phyloP scores from a whole-genome alignment of 2,113 vertebrate genomes.

The Pachyramphus minor region DNA sequence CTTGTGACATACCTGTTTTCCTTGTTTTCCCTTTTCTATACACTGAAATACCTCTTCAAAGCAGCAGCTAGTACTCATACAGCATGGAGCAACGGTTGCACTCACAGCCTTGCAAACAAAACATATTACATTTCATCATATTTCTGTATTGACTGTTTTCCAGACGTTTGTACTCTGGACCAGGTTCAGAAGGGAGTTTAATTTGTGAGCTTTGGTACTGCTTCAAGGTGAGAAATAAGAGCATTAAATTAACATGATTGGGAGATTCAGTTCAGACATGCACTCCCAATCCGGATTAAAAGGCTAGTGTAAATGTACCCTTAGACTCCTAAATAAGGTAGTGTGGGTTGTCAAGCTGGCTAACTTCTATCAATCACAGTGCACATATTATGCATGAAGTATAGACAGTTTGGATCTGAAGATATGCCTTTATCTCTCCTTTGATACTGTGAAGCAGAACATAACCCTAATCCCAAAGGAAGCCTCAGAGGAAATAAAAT shows the following conservation, averaged over 20 bases:
- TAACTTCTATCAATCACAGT: not conserved
- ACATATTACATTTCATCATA: accelerated
- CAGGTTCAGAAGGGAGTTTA: not conserved
- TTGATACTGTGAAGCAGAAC: not conserved
- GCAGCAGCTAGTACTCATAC: not conserved
- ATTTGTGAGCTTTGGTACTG: not conserved
- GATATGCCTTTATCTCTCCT: not conserved
- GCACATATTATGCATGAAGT: not conserved
- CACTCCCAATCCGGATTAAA: not conserved
- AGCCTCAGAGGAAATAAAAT: not conserved
- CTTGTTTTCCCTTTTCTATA: not conserved
- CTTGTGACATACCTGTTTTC: not conserved
- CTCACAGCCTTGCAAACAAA: not conserved
- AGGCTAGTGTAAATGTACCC: not conserved
- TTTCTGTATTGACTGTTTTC: not conserved
- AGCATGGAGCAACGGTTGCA: accelerated
- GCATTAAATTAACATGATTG: not conserved
- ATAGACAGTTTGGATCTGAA: not conserved
- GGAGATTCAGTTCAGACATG: not conserved
- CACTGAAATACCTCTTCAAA: not conserved
- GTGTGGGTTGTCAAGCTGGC: not conserved
- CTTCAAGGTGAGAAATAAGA: not conserved
- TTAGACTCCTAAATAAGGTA: not conserved
- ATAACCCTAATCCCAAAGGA: not conserved
- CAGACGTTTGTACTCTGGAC: not conserved